Conservation (phyloP, 2,888 invertebrate species). For the Muschampia plurimacula region DNA sequence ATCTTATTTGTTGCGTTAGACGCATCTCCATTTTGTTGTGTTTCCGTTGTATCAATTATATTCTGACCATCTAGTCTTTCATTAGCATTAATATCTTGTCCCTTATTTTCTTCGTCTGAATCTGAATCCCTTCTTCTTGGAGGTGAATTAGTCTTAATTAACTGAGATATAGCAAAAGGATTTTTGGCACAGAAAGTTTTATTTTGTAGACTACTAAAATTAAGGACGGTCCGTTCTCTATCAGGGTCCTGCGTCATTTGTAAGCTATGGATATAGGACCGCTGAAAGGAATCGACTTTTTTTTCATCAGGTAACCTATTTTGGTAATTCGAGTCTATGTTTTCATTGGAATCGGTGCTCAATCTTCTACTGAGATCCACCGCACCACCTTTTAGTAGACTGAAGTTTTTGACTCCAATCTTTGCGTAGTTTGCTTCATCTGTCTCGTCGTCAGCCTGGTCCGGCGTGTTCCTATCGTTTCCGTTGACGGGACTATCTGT, state of each 20-base stretch:
- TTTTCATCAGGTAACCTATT: conserved; percentile 77
- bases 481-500: conserved; percentile 71
- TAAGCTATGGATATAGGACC: conserved; percentile 81
- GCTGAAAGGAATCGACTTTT: conserved; percentile 77
- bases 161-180: conserved; percentile 84
- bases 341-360: conserved; percentile 83
- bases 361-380: conserved; percentile 82
- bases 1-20: conserved; percentile 85
- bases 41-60: conserved; percentile 64
- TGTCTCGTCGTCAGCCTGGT: conserved; percentile 63
- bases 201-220: conserved; percentile 81
- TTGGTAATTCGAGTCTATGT: conserved; percentile 80
- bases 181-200: conserved; percentile 85
- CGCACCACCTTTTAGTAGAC: conserved; percentile 77
- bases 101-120: conserved; percentile 79
- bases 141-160: conserved; percentile 83
- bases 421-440: conserved; percentile 68
- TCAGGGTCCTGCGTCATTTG: conserved; percentile 71
- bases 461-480: conserved; percentile 72
- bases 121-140: conserved; percentile 83
- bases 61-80: conserved; percentile 70
- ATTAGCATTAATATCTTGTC: conserved; percentile 79
- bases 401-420: conserved; percentile 82
- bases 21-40: conserved; percentile 74
- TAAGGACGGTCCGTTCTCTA: conserved; percentile 74